Percentiles rank a stretch among this genome's conserved stretches.
phyloP scores from a whole-genome alignment of 2,113 vertebrate species.

The Poeciliopsis prolifica region DNA sequence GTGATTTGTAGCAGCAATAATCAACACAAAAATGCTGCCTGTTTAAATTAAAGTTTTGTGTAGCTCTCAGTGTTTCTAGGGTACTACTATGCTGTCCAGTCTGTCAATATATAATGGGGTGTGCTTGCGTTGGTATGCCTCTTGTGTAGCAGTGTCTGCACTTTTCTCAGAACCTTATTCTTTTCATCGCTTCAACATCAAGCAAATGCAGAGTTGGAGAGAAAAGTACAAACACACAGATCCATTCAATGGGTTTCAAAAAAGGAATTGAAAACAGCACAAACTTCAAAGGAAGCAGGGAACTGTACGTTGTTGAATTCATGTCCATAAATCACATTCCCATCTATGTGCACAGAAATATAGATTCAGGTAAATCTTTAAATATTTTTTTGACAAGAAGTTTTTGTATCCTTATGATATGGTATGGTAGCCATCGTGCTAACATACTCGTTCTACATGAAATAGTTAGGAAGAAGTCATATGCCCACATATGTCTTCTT shows the following conservation, averaged over 20 bases:
- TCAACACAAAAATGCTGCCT: background rate
- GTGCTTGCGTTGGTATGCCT: background rate
- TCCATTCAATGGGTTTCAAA: background rate
- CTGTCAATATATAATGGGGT: background rate
- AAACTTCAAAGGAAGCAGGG: constrained; percentile 4
- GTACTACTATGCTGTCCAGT: background rate
- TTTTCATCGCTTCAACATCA: background rate
- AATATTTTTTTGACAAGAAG: background rate
- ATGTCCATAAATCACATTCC: constrained; percentile 1
- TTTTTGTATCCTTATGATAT: background rate
- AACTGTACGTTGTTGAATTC: background rate
- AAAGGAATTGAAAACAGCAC: constrained; percentile 3
- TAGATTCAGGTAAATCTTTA: background rate
- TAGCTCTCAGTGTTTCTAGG: background rate
- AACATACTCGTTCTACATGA: background rate
- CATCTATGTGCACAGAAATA: background rate
- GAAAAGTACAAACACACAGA: constrained; percentile 1
- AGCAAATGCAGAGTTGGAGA: background rate
- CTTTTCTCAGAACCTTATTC: background rate
- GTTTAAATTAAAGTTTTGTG: background rate
- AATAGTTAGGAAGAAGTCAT: too few relatives aligned
- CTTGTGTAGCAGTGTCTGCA: background rate
- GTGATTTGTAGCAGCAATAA: background rate
- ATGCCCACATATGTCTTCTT: background rate
- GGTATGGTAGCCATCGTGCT: background rate